Base-by-base conservation (phyloP, 2,888 invertebrate species). In the Leptopilina drosophilae region DNA sequence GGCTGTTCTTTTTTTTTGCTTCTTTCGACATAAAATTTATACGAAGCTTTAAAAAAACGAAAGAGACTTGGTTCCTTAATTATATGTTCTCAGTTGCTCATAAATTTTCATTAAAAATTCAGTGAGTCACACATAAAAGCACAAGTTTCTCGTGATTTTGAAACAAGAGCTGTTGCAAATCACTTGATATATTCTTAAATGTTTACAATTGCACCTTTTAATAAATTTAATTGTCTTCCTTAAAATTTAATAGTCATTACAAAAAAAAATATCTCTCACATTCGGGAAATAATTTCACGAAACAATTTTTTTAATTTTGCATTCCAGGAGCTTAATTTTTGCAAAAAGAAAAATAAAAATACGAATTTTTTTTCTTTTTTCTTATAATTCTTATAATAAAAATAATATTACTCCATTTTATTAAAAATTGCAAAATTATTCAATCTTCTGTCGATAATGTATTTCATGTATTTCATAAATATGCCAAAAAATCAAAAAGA, bases 1-100 rank as follows among this genome's bases (percentile, higher is more conserved):
- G 40, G n/a, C 12, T 26, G 65, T 33, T 33, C 33, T 64, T 40
- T 62, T 64, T 65, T 65, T 8, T 7, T 5, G 8, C 26, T 65
- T 7, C n/a, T 42, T 65, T 65, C n/a, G 40, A 65, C 65, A 42
- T 65, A 65, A 65, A 65, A 65, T 65, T 65, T 65, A 65, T 65
- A 42, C 65, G 40, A 33, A 65, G 40, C 65, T 65, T 65, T 49
- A 49, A 49, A 65, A 65, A 65, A 40, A 26, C n/a, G 33, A 40
- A 33, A 65, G 65, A 65, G 40, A 65, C n/a, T 9, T 64, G 64
- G 64, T 26, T 26, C 64, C 65, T 65, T 65, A 65, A 65, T 65
- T 65, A 65, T 65, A 65, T 42, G 62, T 62, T 42, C 42, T 65
- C 40, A 40, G 65, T 33, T 14, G 65, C 33, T 65, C 65, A 40